phyloP scores from a whole-genome alignment of 2,797 vertebrate species.

The Enteromius thamalakanensis region DNA sequence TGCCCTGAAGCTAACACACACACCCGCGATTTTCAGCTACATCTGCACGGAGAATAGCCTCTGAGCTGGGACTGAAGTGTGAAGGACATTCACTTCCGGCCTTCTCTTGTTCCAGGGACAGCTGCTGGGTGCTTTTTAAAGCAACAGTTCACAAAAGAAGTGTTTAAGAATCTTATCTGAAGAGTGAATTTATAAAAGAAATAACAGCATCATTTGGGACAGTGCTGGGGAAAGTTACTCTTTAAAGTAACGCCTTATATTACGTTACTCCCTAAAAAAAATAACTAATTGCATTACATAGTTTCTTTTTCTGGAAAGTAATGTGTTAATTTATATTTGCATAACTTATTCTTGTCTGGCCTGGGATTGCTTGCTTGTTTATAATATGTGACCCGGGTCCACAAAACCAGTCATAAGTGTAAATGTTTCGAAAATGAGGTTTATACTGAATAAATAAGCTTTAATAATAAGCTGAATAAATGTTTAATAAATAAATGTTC shows the following conservation, averaged over 20 bases:
- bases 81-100: conserved; percentile 44
- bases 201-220: background rate
- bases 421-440: no score
- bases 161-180: background rate
- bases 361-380: no score
- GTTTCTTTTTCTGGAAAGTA: background rate
- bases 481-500: no score
- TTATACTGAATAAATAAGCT: no score
- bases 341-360: background rate
- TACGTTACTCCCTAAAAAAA: background rate
- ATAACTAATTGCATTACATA: background rate
- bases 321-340: background rate
- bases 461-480: no score
- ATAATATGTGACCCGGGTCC: no score
- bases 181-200: background rate
- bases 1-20: conserved; percentile 45
- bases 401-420: no score
- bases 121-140: background rate
- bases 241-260: background rate
- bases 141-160: background rate
- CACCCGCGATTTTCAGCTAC: conserved; percentile 41
- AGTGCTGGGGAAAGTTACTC: background rate
- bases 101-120: conserved; percentile 36
- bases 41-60: conserved; percentile 24
- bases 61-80: conserved; percentile 27